Base-by-base conservation (phyloP, 2,113 vertebrate species). In the Hypocryptadius cinnamomeus region DNA sequence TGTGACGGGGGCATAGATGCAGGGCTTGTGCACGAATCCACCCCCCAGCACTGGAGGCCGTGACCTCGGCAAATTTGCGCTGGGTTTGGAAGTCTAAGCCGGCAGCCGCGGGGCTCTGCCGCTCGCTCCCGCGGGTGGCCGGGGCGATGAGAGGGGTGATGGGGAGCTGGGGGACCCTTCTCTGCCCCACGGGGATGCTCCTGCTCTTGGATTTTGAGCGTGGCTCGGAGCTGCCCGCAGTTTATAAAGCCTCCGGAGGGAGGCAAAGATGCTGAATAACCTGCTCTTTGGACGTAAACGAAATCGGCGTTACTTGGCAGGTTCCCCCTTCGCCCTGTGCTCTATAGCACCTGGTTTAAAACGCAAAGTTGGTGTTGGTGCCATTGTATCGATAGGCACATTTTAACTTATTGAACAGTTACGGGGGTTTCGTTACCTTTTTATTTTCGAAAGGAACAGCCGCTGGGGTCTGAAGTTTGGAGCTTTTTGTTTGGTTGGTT, bases 381-480 rank as follows among this genome's bases (percentile, higher is more conserved):
- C 7, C 1, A 0, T 13, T 4, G 33, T 47, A 11, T 2, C 1
- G 4, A 56, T 16, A 12, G 4, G 33, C 5, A 0, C 4, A 0
- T 42, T 57, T 78, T 5, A 22, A 20, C 7, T 47, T 44, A 15
- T 1, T 54, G 18, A 16, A 22, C 28, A 66, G 1, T 13, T 10
- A 5, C 0, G 14, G 2, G 0, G 0, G 8, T 68, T 47, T 61
- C 30, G 6, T 37, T 61, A 30, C 11, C 12, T 42, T 30, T 45
- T 61, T 25, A 2, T 66, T 66, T 69, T 47, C 5, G 3, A 11
- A 50, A 45, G 5, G 44, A 57, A 11, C 1, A 15, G 8, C 5
- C 0, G 0, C 8, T 9, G 8, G 2, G 12, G 1, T 79, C 19
- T 56, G 40, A 28, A 30, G 13, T 50, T 15, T 33, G 48, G 14